Percentiles rank a stretch among this genome's conserved stretches.
phyloP scores from a whole-genome alignment of 2,113 vertebrate genomes.

The Phrynocephalus versicolor region DNA sequence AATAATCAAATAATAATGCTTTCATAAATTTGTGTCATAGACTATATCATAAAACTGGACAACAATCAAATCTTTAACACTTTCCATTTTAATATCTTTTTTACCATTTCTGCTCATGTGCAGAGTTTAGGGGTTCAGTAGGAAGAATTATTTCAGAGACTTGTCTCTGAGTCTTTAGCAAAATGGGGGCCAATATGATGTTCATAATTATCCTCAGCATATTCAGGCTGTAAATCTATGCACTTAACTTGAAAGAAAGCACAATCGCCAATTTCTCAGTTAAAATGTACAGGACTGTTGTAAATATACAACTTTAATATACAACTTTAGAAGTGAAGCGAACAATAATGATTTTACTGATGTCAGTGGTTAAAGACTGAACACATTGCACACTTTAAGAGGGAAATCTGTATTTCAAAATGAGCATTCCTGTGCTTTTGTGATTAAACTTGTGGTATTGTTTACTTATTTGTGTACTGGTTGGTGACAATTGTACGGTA shows the following conservation, averaged over 20 bases:
- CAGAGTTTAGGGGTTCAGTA: background rate
- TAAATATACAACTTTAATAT: too few relatives aligned
- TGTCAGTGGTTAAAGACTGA: background rate
- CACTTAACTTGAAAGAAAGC: background rate
- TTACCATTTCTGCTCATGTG: background rate
- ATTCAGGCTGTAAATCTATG: too few relatives aligned
- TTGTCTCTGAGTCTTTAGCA: background rate
- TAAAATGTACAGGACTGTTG: background rate
- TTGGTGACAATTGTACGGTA: conserved; percentile 3
- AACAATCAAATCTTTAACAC: too few relatives aligned
- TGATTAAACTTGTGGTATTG: background rate
- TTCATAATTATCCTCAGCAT: background rate
- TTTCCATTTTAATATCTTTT: background rate
- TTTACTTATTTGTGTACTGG: background rate
- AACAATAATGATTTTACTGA: background rate
- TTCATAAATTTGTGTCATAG: too few relatives aligned
- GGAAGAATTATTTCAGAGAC: background rate
- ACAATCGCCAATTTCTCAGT: background rate
- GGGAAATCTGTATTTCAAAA: background rate
- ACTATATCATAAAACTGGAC: too few relatives aligned
- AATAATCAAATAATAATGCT: too few relatives aligned
- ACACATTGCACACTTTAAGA: background rate
- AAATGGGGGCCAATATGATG: background rate
- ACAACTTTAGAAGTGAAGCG: background rate
- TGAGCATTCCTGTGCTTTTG: background rate